These are phyloP conservation scores for Pyrgus malvae DNA, from an alignment of 2,888 invertebrate genomes.

Conservation along the genomic window DNA sequence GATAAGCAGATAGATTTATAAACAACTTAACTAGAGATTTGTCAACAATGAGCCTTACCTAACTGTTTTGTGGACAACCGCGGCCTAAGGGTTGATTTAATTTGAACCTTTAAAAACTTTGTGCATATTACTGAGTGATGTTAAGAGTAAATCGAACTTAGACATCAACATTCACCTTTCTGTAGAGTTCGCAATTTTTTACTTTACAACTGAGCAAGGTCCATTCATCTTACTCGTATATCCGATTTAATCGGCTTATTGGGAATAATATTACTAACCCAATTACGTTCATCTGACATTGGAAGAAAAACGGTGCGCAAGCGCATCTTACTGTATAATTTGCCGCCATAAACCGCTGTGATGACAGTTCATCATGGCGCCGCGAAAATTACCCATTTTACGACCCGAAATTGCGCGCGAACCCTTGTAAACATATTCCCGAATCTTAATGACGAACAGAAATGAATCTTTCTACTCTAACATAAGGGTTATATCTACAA, in stretches of 20 bases:
- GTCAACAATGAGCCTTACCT: no score
- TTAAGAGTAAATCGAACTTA: no score
- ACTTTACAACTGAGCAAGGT: neutral
- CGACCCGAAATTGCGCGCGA: conserved; percentile 44
- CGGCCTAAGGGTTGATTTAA: no score
- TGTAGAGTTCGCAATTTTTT: no score
- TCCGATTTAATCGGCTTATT: conserved; percentile 11
- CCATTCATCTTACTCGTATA: neutral
- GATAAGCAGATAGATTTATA: no score
- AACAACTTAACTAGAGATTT: no score
- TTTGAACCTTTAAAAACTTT: no score
- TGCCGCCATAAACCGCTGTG: conserved; percentile 52
- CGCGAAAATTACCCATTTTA: conserved; percentile 45
- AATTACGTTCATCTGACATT: conserved; percentile 27
- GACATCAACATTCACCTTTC: no score
- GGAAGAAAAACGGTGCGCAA: conserved; percentile 32
- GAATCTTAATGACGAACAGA: neutral
- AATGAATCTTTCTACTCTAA: neutral
- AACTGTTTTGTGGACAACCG: no score
- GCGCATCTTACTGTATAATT: conserved; percentile 46
- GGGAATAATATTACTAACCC: conserved; percentile 23
- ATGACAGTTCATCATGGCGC: conserved; percentile 46
- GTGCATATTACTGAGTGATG: no score
- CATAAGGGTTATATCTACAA: neutral
- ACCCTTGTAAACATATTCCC: neutral